Evolutionary conservation across 2,888 invertebrate genomes (phyloP), one percentile per base, ranked within the genome.

Genomic region (Watsonalla cultraria): DNA sequence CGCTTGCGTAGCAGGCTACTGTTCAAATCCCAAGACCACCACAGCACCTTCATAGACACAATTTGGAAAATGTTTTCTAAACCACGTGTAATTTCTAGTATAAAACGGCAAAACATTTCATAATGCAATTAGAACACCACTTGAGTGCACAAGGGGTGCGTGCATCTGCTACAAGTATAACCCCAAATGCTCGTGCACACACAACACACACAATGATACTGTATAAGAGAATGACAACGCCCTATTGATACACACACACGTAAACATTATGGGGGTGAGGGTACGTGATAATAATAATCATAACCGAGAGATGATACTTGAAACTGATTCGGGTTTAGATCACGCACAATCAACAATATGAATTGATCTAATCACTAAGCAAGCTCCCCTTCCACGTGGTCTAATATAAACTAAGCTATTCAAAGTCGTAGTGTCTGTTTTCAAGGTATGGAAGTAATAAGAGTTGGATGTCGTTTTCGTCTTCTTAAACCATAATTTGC

Each of bases 111-210:
- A 42, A 5, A 42, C 42, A 66, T 70, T 66, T 67, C 69, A 65
- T 63, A 68, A 69, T 60, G 64, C 73, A 75, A 78, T 76, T 76
- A 76, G 64, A 60, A 62, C 53, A 52, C 61, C 67, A 66, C 71
- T 73, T 66, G 62, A 69, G 64, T 61, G 59, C 55, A 50, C 60
- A 60, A 65, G 61, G 62, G 60, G 60, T 66, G 71, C 68, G 59
- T 61, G 62, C 79, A 79, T 79, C 79, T 80, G 79, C 76, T 42
- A 11, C 42, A 39, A 39, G 39, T 39, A 39, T 39, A 39, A 39
- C 39, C 39, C 39, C 39, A 42, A 42, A 42, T 11, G 42, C 42
- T 8, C 42, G 11, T 42, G 42, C 5, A 11, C 42, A 42, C 11
- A 11, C 42, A 11, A 24, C 54, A 55, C 49, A 50, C 46, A 52